Evolutionary conservation across 2,797 vertebrate genomes (phyloP), one percentile per base, ranked within the genome.

Genomic region (Mallotus villosus): DNA sequence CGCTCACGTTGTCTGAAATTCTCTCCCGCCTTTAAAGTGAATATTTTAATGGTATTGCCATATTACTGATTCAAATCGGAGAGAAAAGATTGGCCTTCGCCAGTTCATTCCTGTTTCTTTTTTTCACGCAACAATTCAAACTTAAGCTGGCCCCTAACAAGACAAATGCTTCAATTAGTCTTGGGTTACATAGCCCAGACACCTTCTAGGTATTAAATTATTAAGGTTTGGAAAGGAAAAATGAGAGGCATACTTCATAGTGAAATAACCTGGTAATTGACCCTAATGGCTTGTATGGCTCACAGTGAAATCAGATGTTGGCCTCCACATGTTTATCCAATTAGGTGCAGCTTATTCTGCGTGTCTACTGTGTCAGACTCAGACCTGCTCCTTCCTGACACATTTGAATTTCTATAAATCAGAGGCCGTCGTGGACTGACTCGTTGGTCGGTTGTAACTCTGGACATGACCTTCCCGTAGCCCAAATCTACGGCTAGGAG

Each of bases 391-490:
- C 75, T 76, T 64, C 68, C 49, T 72, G 3, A 65, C 76, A 46
- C 53, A 17, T 29, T 55, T 55, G 16, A 16, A 67, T 72, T 17
- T 74, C 51, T 46, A 55, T 70, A 64, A 72, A 63, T 61, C 68
- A 78, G 70, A 74, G 67, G 78, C 73, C 66, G 63, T 71, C 21
- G 51, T 65, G 69, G 66, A 72, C 61, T 59, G 19, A 34, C 32
- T 70, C 73, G n/a, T 37, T n/a, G 57, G 37, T n/a, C 37, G 76
- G 72, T 80, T 76, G 16, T 72, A 69, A 82, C 79, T 80, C 72
- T 72, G 64, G 71, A 79, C 64, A 59, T 55, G 68, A 84, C 74
- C 83, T 73, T 71, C 65, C 7, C 29, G 37, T 67, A 66, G 41
- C 72, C 70, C 61, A 53, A 37, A 49, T 82, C 66, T 72, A 57